These are phyloP conservation scores for Pleuronectes platessa DNA, from an alignment of 2,113 vertebrate species.

Conservation along the genomic window DNA sequence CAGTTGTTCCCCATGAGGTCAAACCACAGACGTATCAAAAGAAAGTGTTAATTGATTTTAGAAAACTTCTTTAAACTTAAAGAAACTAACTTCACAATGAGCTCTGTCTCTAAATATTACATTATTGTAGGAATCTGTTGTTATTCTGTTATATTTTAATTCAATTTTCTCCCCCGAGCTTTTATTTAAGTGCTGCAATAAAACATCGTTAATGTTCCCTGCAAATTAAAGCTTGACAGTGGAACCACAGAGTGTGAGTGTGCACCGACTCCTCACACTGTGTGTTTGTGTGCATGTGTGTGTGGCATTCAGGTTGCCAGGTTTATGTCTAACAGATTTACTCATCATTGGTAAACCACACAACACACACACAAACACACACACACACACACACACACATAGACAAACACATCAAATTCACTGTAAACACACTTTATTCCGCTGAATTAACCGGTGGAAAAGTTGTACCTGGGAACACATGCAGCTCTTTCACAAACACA, in stretches of 20 bases:
- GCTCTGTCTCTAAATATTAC: too few relatives aligned
- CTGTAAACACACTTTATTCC: slow-evolving; percentile 55
- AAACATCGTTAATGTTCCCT: slow-evolving; percentile 24
- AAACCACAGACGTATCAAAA: too few relatives aligned
- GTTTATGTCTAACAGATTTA: slow-evolving; percentile 46
- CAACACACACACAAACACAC: slow-evolving; percentile 22
- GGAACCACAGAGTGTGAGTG: neutral
- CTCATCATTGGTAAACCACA: slow-evolving; percentile 48
- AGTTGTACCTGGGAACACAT: slow-evolving; percentile 38
- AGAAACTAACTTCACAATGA: too few relatives aligned
- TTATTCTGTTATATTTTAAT: neutral
- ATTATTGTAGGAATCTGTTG: too few relatives aligned
- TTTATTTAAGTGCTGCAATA: slow-evolving; percentile 15
- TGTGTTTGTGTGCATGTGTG: slow-evolving; percentile 16
- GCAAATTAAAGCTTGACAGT: slow-evolving; percentile 7
- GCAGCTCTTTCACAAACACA: slow-evolving; percentile 42
- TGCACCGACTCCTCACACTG: slow-evolving; percentile 17
- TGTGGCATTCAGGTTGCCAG: slow-evolving; percentile 39
- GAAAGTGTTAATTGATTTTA: too few relatives aligned
- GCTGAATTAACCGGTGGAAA: slow-evolving; percentile 50
- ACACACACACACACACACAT: neutral
- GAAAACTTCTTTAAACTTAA: too few relatives aligned
- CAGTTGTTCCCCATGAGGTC: too few relatives aligned
- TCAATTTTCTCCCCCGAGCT: neutral
- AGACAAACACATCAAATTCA: slow-evolving; percentile 14